Evolutionary conservation across 2,888 invertebrate genomes (phyloP).

Genomic region (Phymatocera aterrima): DNA sequence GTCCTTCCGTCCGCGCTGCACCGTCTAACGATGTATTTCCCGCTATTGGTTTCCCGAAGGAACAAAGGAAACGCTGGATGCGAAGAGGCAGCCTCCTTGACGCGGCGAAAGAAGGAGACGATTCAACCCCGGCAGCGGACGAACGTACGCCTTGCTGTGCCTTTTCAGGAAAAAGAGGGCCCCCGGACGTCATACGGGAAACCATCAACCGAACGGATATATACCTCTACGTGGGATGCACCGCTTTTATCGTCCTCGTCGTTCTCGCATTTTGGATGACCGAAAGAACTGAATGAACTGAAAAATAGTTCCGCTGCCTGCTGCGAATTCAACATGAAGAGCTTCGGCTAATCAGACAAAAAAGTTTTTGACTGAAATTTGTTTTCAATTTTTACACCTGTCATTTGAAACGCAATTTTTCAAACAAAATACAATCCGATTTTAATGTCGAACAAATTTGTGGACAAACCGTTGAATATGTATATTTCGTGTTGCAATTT

Average conservation of each 20-base stretch:
- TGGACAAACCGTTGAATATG: not conserved
- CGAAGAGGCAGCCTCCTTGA: slow-evolving; percentile 45
- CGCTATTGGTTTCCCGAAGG: slow-evolving; percentile 66
- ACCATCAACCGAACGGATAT: not conserved
- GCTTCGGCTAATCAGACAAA: too few species aligned
- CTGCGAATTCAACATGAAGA: not conserved
- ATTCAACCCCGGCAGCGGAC: slow-evolving; percentile 39
- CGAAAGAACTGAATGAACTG: not conserved
- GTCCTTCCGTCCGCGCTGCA: slow-evolving; percentile 50
- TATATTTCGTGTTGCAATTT: not conserved
- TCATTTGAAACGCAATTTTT: too few species aligned
- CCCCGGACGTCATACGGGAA: slow-evolving; percentile 15
- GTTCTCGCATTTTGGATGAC: not conserved
- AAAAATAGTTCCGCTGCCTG: not conserved
- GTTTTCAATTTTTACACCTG: too few species aligned
- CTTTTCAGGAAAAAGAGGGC: not conserved
- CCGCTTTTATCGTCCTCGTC: not conserved
- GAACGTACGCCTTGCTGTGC: slow-evolving; percentile 23
- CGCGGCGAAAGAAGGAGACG: slow-evolving; percentile 51
- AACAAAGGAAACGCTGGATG: slow-evolving; percentile 58
- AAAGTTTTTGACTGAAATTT: too few species aligned
- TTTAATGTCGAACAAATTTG: not conserved
- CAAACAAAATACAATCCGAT: too few species aligned
- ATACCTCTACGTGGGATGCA: not conserved
- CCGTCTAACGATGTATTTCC: slow-evolving; percentile 67